Evolutionary conservation across 2,113 vertebrate species (phyloP).

Genomic region (Bombycilla garrulus): DNA sequence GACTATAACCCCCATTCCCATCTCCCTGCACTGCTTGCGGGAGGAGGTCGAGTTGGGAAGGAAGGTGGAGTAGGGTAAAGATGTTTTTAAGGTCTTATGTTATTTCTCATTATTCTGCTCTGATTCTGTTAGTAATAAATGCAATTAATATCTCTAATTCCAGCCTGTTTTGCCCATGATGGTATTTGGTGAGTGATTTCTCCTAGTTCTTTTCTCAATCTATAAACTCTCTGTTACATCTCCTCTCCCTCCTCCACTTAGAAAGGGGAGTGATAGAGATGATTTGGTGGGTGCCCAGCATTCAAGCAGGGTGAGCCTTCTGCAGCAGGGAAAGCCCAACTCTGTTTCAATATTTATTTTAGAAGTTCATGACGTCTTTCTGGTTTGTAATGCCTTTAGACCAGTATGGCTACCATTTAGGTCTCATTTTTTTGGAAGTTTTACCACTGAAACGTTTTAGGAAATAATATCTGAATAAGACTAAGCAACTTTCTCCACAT

Average conservation of each 20-base stretch:
- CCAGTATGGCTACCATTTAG: background rate
- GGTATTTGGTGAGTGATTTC: background rate
- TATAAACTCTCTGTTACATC: background rate
- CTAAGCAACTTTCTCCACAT: background rate
- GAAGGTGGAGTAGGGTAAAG: background rate
- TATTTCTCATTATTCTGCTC: background rate
- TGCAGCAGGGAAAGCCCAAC: background rate
- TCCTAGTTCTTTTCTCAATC: background rate
- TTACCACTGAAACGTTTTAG: background rate
- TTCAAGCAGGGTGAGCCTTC: background rate
- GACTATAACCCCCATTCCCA: background rate
- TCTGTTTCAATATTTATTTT: background rate
- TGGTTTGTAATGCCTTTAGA: background rate
- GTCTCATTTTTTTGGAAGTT: background rate
- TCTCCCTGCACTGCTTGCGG: background rate
- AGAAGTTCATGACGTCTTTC: background rate
- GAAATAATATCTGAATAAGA: background rate
- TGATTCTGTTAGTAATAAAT: background rate
- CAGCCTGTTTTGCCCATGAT: background rate
- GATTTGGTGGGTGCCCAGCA: accelerated
- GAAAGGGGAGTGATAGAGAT: background rate
- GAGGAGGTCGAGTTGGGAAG: background rate
- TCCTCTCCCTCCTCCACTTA: background rate
- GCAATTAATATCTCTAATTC: background rate
- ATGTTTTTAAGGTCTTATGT: background rate